These are phyloP conservation scores for Hemaris fuciformis DNA, from an alignment of 2,888 invertebrate genomes.

Conservation along the genomic window DNA sequence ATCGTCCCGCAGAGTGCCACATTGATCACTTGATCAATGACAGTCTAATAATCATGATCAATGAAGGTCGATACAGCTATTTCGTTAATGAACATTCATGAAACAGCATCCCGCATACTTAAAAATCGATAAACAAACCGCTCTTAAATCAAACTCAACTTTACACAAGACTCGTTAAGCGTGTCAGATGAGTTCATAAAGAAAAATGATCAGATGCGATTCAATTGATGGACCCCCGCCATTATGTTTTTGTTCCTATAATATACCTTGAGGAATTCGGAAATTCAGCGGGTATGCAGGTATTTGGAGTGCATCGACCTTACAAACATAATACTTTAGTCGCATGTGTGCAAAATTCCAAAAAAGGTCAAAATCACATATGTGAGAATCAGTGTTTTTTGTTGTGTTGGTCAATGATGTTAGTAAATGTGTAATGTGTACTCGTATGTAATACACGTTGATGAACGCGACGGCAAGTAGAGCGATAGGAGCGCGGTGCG, in stretches of 20 bases:
- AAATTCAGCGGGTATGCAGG: constrained; percentile 51
- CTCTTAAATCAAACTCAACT: constrained; percentile 37
- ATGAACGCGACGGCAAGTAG: constrained; percentile 19
- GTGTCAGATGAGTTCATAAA: constrained; percentile 48
- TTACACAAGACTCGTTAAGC: constrained; percentile 48
- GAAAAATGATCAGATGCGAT: constrained; percentile 36
- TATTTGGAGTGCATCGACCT: constrained; percentile 57
- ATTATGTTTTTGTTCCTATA: constrained; percentile 55
- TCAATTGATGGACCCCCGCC: constrained; percentile 43
- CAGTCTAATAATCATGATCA: constrained; percentile 59
- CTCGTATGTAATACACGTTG: not conserved
- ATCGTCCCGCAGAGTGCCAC: constrained; percentile 20
- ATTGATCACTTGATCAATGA: constrained; percentile 48
- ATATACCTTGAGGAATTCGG: constrained; percentile 48
- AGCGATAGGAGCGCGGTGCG: too few relatives aligned
- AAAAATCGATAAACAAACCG: constrained; percentile 55
- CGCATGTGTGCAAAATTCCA: constrained; percentile 26
- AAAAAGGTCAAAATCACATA: constrained; percentile 12
- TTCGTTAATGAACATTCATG: constrained; percentile 59
- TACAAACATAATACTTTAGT: constrained; percentile 32
- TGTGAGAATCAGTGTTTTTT: constrained; percentile 8
- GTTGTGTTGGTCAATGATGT: not conserved
- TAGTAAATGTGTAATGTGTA: not conserved
- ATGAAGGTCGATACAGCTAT: constrained; percentile 57
- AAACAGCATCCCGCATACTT: constrained; percentile 55